Conservation (phyloP, 2,797 vertebrate genomes). For the Nannoperca australis region DNA sequence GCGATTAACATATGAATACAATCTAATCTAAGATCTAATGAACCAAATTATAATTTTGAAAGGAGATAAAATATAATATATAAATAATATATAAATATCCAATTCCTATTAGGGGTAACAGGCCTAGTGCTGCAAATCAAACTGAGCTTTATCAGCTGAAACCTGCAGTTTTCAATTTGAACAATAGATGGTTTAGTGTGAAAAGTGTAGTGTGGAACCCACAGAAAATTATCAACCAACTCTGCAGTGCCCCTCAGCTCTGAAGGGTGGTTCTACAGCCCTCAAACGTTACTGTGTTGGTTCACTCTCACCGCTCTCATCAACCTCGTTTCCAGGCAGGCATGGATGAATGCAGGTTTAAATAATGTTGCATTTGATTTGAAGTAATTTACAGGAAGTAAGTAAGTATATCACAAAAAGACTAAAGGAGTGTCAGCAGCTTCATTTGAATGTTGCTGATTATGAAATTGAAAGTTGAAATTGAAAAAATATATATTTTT, state of each 20-base stretch:
- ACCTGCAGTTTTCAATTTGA: background rate
- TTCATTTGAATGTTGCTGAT: background rate
- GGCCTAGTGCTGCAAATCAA: background rate
- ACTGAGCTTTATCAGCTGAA: background rate
- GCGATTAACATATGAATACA: constrained; percentile 14
- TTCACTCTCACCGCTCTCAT: background rate
- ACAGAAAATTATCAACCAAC: background rate
- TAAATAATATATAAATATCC: constrained; percentile 2
- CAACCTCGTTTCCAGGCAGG: background rate
- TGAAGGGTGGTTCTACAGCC: background rate
- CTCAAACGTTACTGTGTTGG: background rate
- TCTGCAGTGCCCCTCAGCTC: background rate
- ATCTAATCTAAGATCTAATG: background rate
- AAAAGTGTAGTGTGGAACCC: background rate
- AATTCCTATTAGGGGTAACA: background rate
- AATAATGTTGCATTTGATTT: background rate
- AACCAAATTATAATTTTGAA: background rate
- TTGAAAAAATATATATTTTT: background rate
- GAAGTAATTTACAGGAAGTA: background rate
- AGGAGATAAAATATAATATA: background rate
- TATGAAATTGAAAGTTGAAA: too few species aligned
- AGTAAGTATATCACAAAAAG: background rate
- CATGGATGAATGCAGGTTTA: background rate
- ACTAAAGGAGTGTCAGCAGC: background rate
- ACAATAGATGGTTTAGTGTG: background rate